Percentiles rank a stretch among this genome's conserved stretches.
Evolutionary conservation across 2,888 invertebrate genomes (phyloP).

Genomic region (Hyalella azteca): DNA sequence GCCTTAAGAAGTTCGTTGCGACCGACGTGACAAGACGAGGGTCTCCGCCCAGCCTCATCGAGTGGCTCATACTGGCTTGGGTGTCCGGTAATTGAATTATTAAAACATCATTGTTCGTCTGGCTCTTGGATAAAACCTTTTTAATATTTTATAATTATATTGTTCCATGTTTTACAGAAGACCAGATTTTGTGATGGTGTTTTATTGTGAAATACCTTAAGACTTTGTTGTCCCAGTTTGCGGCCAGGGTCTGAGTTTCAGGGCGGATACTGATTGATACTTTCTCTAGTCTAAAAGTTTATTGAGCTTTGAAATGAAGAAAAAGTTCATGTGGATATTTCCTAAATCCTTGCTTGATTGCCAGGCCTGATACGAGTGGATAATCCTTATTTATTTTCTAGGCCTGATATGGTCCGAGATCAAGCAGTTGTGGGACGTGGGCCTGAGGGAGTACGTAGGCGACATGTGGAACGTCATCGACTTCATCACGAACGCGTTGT

Average conservation of each 20-base stretch:
- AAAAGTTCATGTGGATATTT: not conserved
- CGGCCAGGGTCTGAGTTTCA: no score
- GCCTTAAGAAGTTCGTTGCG: constrained; percentile 75
- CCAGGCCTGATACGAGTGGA: not conserved
- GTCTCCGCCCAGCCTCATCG: constrained; percentile 89
- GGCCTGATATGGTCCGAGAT: constrained; percentile 99
- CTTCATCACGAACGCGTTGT: constrained; percentile 96
- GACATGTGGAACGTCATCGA: constrained; percentile 99
- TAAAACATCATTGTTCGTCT: not conserved
- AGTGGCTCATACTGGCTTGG: constrained; percentile 95
- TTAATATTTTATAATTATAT: no score
- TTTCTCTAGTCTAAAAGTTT: no score
- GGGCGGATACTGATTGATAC: no score
- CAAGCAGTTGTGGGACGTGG: constrained; percentile 98
- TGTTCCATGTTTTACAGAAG: no score
- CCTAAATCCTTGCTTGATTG: not conserved
- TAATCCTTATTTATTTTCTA: constrained; percentile 63
- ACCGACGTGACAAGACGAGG: constrained; percentile 84
- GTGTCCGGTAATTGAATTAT: constrained; percentile 75
- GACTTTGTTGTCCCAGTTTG: no score
- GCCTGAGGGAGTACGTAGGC: constrained; percentile 92
- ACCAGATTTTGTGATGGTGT: no score
- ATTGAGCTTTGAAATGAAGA: no score
- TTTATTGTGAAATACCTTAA: no score
- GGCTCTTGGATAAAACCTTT: no score